Conservation (phyloP, 2,113 vertebrate genomes). For the Condylura cristata region DNA sequence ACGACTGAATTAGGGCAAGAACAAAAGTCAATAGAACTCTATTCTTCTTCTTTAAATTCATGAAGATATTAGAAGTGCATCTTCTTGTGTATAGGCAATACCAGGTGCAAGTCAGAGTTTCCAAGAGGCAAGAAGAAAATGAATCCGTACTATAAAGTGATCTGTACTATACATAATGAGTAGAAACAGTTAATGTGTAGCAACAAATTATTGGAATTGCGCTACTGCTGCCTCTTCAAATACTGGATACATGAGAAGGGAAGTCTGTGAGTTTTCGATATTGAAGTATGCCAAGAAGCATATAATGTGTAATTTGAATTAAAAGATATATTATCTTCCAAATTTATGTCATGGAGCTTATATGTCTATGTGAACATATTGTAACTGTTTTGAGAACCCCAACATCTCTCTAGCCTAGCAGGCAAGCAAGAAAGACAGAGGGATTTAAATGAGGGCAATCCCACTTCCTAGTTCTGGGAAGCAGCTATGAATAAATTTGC, state of each 20-base stretch:
- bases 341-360: neutral
- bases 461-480: too few species aligned
- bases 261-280: neutral
- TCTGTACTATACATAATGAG: neutral
- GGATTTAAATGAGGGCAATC: too few species aligned
- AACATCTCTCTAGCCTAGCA: too few species aligned
- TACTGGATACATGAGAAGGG: neutral
- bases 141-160: too few species aligned
- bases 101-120: neutral
- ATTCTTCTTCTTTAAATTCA: neutral
- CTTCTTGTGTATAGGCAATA: neutral
- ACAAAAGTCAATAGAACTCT: neutral
- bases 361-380: neutral
- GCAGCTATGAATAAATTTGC: too few species aligned
- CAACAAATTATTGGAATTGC: neutral
- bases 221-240: neutral
- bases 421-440: too few species aligned
- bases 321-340: neutral
- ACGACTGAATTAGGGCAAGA: neutral
- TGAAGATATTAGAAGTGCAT: neutral
- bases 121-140: neutral
- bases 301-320: neutral
- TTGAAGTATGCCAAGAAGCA: neutral
- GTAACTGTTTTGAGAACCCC: too few species aligned
- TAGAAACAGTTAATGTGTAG: neutral